A percentile compares a stretch with the other conserved stretches of the same genome.
phyloP scores from a whole-genome alignment of 2,113 vertebrate genomes.

The Erpornis zantholeuca region DNA sequence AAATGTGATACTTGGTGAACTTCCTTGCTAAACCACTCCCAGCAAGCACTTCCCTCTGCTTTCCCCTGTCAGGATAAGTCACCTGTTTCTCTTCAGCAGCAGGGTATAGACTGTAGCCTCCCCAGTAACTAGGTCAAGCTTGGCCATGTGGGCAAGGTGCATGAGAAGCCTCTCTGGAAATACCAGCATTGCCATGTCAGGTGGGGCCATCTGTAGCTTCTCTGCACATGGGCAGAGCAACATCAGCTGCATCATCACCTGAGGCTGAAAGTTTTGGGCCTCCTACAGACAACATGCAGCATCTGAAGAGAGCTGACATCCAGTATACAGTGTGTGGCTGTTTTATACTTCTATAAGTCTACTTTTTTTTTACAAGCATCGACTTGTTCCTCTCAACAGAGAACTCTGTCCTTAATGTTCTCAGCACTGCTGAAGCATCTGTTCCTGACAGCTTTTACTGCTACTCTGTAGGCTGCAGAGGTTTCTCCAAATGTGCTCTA shows the following conservation, averaged over 20 bases:
- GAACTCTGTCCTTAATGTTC: neutral
- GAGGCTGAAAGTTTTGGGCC: neutral
- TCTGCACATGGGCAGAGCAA: neutral
- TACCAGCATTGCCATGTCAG: neutral
- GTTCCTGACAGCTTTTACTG: neutral
- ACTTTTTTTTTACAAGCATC: neutral
- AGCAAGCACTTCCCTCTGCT: neutral
- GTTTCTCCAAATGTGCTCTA: neutral
- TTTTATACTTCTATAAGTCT: neutral
- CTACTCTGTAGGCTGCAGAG: neutral
- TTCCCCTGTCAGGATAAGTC: neutral
- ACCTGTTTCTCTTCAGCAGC: neutral
- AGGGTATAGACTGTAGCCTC: neutral
- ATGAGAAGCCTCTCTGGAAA: neutral
- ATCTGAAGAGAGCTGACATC: neutral
- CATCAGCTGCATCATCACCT: neutral
- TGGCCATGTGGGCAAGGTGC: neutral
- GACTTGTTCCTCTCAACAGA: neutral
- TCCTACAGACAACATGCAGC: neutral
- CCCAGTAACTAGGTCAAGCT: neutral
- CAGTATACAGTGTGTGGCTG: neutral
- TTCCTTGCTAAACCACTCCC: neutral
- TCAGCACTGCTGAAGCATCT: neutral
- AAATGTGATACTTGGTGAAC: neutral
- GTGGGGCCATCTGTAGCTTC: fast-evolving